Base-by-base conservation (phyloP, 2,113 vertebrate species). In the Anolis sagrei region DNA sequence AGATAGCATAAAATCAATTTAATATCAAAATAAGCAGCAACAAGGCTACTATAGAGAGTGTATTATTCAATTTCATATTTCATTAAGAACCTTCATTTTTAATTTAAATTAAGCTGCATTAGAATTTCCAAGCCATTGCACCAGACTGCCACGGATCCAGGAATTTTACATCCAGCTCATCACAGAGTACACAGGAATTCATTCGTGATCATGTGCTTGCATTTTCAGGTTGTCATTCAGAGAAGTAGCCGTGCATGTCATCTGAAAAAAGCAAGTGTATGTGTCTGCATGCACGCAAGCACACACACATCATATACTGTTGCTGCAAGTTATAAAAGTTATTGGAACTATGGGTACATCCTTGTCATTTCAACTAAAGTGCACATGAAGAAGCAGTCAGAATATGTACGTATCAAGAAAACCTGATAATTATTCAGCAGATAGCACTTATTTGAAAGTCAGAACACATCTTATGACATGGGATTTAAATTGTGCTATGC, bases 381-480 rank as follows among this genome's bases (percentile, higher is more conserved):
- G 1, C 6, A 32, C 7, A 23, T 79, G 16, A 32, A 0, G 29
- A 83, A 89, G 29, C 74, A 66, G 10, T 79, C 21, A 82, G 83
- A 82, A 70, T 0, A 77, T 48, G 19, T 34, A 73, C 39, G 4
- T 79, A 29, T 16, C 29, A 88, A 32, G 54, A 81, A 86, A 87
- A 89, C 70, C 39, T 92, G 86, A 74, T 90, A 10, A 1, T 85
- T 91, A 83, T 80, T 89, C 90, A 90, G 74, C 82, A 88, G 86
- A 89, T 86, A 72, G 11, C 9, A 62, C 49, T 90, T 90, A 78
- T 66, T 87, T 87, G 88, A 83, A 93, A 92, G 89, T 86, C 86
- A 93, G 91, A 92, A 85, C 88, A 91, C 90, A 92, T 91, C 93
- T 90, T 92, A 82, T 94, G 86, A 91, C 72, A 89, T 21, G 21